A percentile compares a stretch with the other conserved stretches of the same genome.
These are phyloP conservation scores for Drosophila rufa DNA, from an alignment of 1,140 invertebrate genomes.

Conservation along the genomic window DNA sequence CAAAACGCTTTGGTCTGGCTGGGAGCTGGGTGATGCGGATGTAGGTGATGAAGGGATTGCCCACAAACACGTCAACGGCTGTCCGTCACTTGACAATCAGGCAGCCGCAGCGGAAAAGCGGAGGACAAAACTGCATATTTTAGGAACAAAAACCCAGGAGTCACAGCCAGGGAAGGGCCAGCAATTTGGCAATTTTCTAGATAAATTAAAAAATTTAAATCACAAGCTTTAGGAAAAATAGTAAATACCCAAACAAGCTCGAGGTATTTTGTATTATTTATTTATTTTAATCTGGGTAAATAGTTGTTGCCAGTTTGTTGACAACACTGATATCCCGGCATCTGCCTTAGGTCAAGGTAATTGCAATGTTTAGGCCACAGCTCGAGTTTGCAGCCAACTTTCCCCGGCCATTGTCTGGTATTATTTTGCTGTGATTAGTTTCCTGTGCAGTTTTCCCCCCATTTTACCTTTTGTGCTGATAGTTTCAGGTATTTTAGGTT, in stretches of 20 bases:
- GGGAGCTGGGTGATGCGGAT: not conserved
- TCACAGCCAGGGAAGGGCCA: too few relatives aligned
- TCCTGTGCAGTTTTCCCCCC: not conserved
- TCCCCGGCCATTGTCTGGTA: constrained; percentile 39
- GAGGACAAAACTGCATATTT: constrained; percentile 47
- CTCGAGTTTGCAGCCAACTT: constrained; percentile 18
- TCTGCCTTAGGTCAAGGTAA: constrained; percentile 37
- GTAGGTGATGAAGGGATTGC: not conserved
- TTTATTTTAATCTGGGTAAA: not conserved
- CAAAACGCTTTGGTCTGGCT: constrained; percentile 55
- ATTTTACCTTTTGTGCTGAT: not conserved
- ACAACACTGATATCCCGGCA: not conserved
- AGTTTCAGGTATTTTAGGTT: constrained; percentile 25
- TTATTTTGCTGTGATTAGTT: constrained; percentile 41
- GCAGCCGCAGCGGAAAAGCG: constrained; percentile 25
- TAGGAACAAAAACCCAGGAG: constrained; percentile 16
- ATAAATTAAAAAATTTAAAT: too few relatives aligned
- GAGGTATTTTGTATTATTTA: not conserved
- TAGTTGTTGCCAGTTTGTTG: not conserved
- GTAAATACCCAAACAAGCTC: not conserved
- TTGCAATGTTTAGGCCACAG: constrained; percentile 17
- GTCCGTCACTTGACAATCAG: constrained; percentile 46
- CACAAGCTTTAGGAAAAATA: too few relatives aligned
- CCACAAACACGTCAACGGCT: constrained; percentile 51
- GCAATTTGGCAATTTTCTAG: not conserved